Conservation (phyloP, 2,888 invertebrate genomes). For the Nysson spinosus region DNA sequence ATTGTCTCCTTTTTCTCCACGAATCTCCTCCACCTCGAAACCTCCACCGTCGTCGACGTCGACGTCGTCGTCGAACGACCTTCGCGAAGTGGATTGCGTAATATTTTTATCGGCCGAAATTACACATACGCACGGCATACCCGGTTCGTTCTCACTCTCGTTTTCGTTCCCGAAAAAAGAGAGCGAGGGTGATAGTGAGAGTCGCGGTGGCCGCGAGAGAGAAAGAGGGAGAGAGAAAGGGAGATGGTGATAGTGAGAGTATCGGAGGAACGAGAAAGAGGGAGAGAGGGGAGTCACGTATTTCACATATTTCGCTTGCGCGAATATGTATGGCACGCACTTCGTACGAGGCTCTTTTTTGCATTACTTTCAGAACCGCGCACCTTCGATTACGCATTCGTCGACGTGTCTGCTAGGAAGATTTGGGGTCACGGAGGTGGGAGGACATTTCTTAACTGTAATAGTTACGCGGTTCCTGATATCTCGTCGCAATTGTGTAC, state of each 20-base stretch:
- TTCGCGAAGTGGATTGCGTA: constrained; percentile 73
- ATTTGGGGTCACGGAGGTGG: not conserved
- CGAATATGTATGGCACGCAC: constrained; percentile 30
- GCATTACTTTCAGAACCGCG: not conserved
- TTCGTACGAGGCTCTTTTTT: not conserved
- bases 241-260: not conserved
- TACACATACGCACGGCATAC: constrained; percentile 48
- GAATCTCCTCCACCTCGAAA: constrained; percentile 31
- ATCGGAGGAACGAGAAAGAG: not conserved
- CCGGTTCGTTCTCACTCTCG: no score
- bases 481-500: no score
- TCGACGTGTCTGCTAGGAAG: not conserved
- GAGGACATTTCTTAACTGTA: not conserved
- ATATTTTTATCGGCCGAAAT: constrained; percentile 75
- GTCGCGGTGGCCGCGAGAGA: not conserved
- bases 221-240: not conserved
- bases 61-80: constrained; percentile 62
- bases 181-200: not conserved
- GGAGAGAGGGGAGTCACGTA: no score
- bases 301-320: constrained; percentile 41
- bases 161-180: no score
- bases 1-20: no score
- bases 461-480: no score
- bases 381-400: constrained; percentile 20
- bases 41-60: constrained; percentile 26